Evolutionary conservation across 2,888 invertebrate genomes (phyloP), one percentile per base, ranked within the genome.

Genomic region (Ophioninae sp.): DNA sequence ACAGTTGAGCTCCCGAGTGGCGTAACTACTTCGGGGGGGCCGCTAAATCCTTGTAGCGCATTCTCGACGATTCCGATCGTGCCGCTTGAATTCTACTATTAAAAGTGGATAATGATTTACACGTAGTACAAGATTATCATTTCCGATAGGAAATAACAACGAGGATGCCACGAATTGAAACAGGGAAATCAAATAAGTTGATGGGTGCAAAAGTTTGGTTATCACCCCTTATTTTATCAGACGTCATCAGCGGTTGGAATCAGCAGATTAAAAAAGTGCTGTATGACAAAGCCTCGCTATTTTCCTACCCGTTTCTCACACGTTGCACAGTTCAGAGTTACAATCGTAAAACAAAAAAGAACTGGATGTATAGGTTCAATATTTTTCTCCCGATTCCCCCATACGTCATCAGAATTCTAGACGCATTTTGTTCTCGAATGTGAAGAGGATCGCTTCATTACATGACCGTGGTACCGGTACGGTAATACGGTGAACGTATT

Each of bases 401-500:
- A 21, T 59, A 50, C 59, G 56, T 65, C 65, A 64, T 76, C 68
- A 41, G 81, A 37, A 50, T 8, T 64, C 17, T 41, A 77, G 50
- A 67, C 44, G 59, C 39, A 13, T 74, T 73, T 68, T 39, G 59
- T 21, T 59, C 3, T 59, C 2, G 59, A 78, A 21, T 64, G 41
- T 70, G 61, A 67, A 74, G 79, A 68, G 65, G 23, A 73, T 78
- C 21, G 44, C 50, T 68, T 44, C 57, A 44, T 81, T 81, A 61
- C 44, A 81, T 8, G 57, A 44, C 50, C 75, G 67, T 30, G 50
- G 56, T 61, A 72, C 72, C 75, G 80, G 69, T 23, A 65, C 79
- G 69, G 90, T 91, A 91, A 91, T 90, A 91, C 91, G 89, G 89
- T 90, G n/a, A 89, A 90, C 88, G 88, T 90, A 89, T 90, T 91